Evolutionary conservation across 1,140 invertebrate species (phyloP).

Genomic region (Cyclina sinensis): DNA sequence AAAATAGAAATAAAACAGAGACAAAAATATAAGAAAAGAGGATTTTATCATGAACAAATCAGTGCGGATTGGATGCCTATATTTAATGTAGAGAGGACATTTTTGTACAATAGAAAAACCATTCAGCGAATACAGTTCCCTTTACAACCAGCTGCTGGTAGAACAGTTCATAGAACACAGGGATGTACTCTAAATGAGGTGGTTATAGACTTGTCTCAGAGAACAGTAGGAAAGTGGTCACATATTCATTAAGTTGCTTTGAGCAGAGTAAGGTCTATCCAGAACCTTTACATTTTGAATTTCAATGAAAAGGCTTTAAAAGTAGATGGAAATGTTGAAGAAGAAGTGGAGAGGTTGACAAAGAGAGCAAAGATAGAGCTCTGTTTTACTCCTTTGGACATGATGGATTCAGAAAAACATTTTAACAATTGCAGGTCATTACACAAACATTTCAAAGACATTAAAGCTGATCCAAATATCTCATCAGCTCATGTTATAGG

Average conservation of each 20-base stretch:
- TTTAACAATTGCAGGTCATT: too few relatives aligned
- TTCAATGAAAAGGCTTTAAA: conserved; percentile 16
- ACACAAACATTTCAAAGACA: conserved; percentile 15
- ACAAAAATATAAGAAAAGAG: conserved; percentile 36
- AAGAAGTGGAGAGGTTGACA: conserved; percentile 14
- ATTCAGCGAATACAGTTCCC: conserved; percentile 42
- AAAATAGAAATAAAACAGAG: not conserved
- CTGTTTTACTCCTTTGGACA: conserved; percentile 29
- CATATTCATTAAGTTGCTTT: conserved; percentile 31
- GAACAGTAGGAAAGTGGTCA: conserved; percentile 3
- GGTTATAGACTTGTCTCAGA: conserved; percentile 37
- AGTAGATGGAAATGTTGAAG: conserved; percentile 29
- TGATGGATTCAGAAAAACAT: conserved; percentile 7
- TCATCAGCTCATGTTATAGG: conserved; percentile 25
- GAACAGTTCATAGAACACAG: conserved; percentile 35
- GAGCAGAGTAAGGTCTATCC: conserved; percentile 32
- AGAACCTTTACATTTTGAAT: conserved; percentile 29
- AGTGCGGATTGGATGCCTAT: conserved; percentile 39
- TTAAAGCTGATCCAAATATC: conserved; percentile 2
- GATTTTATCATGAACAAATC: conserved; percentile 27
- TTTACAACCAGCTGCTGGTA: conserved; percentile 21
- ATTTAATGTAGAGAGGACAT: conserved; percentile 30
- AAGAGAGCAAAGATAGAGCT: conserved; percentile 15
- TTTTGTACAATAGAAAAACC: not conserved
- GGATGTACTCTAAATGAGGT: conserved; percentile 29